Evolutionary conservation across 1,140 invertebrate genomes (phyloP), one percentile per base, ranked within the genome.

Genomic region (Drosophila sucinea): DNA sequence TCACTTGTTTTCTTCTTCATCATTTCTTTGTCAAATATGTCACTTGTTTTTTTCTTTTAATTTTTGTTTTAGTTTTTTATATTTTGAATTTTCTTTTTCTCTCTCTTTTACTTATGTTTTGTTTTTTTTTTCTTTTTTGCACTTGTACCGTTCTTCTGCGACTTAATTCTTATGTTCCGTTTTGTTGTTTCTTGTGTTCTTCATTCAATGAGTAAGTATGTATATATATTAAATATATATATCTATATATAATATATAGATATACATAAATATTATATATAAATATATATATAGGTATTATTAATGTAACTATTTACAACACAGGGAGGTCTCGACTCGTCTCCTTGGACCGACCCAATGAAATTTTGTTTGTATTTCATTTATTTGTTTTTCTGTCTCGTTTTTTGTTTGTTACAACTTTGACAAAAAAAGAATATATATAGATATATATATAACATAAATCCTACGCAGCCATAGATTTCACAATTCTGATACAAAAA

Each of bases 261-360:
- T 57, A 57, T 54, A 74, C 63, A 38, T 55, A 60, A 71, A 70
- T 77, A 69, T 27, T 73, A 64, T 70, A 69, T 77, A 77, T 81
- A 70, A 70, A 72, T 82, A 71, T 81, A 84, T 85, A 73, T 80
- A 51, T 82, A 76, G 61, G 87, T 67, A 87, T 68, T 84, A 89
- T 78, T 86, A 80, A 87, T 89, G 77, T 80, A 87, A 89, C 84
- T 87, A 87, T 87, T 66, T 87, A 87, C 84, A 87, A 87, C 84
- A 87, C 73, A 84, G 73, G 78, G 23, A 51, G 61, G 67, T 64
- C n/a, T 40, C 58, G 77, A 66, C 60, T 38, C 0, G 57, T 44
- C 64, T 57, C 61, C 57, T n/a, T 55, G 70, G 41, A 23, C 62
- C 73, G 70, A 70, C 70, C 64, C 63, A 83, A 89, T 89, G 84